Base-by-base conservation (phyloP, 2,888 invertebrate species). In the Apotomis turbidana region DNA sequence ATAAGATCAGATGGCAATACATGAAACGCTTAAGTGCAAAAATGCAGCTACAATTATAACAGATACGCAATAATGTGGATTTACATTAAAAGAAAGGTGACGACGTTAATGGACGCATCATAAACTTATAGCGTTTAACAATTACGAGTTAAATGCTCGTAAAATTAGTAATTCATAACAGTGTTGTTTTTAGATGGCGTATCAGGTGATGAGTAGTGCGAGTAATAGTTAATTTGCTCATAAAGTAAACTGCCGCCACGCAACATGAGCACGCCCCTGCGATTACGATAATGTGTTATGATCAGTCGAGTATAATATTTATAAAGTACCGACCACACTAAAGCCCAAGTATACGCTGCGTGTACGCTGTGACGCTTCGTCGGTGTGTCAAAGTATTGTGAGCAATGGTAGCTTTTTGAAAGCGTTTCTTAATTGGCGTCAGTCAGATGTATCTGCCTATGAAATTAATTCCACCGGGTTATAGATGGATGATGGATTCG, bases 131-230 rank as follows among this genome's bases (percentile, higher is more conserved):
- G 83, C 85, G 82, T 79, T 84, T 88, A 72, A 58, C 46, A 90
- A 90, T 90, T 87, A 89, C 83, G 77, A 82, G 82, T 85, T 86
- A 85, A 88, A 80, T 76, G 79, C 80, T 87, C 85, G 80, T 88
- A 88, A 90, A 91, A 90, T 90, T 90, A 88, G 85, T 90, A 87
- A 91, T 92, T 90, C 90, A 90, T 90, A 89, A 87, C 83, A 84
- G 80, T 87, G 90, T 89, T 91, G 88, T 91, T 88, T 89, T 88
- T 90, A 91, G 93, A 91, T 91, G 85, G 86, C 81, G 81, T 92
- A 93, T 93, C 91, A 80, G 79, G 79, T 78, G 78, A 78, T 77
- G 79, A 72, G 77, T 76, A 78, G 83, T 27, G 27, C 27, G 27
- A 27, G 27, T 89, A 85, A 87, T 88, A 89, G 90, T 87, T 90